Conservation (phyloP, 2,888 invertebrate genomes). For the Eupithecia dodoneata region DNA sequence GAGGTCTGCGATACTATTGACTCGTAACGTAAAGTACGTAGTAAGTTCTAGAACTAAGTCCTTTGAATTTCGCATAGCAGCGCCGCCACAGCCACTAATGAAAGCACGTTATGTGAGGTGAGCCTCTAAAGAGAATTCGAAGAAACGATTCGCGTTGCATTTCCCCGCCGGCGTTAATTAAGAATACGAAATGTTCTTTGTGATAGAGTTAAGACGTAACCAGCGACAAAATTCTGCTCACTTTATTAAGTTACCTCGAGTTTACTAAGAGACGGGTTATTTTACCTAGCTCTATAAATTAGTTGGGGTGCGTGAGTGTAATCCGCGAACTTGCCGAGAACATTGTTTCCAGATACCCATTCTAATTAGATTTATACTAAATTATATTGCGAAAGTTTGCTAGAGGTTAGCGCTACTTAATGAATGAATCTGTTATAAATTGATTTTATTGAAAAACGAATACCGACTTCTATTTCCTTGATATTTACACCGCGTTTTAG, state of each 20-base stretch:
- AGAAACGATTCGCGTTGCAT: constrained; percentile 67
- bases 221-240: constrained; percentile 63
- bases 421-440: not conserved
- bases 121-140: constrained; percentile 44
- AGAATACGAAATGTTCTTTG: constrained; percentile 76
- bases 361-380: constrained; percentile 14
- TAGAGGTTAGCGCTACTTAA: not conserved
- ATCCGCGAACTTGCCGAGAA: constrained; percentile 25
- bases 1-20: not conserved
- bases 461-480: not conserved
- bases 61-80: constrained; percentile 30
- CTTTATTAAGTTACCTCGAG: constrained; percentile 58
- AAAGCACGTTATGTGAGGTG: constrained; percentile 40
- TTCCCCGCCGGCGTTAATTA: constrained; percentile 77
- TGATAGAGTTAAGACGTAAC: constrained; percentile 67
- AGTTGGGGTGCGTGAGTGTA: constrained; percentile 36
- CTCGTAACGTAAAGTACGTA: constrained; percentile 10
- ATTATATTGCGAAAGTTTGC: constrained; percentile 10
- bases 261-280: constrained; percentile 50
- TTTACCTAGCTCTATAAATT: constrained; percentile 38
- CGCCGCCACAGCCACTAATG: constrained; percentile 41
- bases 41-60: constrained; percentile 26
- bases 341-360: constrained; percentile 19
- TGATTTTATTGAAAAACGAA: not conserved
- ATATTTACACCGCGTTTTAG: not conserved